These are phyloP conservation scores for Poecilia velifera DNA, from an alignment of 2,797 vertebrate genomes.

Conservation along the genomic window DNA sequence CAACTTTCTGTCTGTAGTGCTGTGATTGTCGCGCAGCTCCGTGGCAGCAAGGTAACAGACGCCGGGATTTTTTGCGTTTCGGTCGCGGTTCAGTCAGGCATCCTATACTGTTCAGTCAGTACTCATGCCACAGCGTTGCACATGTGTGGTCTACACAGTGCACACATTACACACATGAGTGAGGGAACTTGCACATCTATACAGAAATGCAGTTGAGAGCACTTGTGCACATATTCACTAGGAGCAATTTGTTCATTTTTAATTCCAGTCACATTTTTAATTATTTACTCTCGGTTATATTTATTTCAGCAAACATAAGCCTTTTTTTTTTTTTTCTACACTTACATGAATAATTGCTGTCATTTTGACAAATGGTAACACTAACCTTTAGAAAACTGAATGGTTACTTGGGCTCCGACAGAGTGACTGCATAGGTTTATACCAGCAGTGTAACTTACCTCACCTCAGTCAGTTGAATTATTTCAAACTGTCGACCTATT, in stretches of 20 bases:
- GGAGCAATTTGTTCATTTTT: not conserved
- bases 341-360: not conserved
- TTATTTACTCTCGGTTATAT: not conserved
- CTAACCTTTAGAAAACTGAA: not conserved
- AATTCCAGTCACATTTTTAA: not conserved
- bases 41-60: constrained; percentile 60
- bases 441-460: not conserved
- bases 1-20: constrained; percentile 68
- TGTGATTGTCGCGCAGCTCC: constrained; percentile 69
- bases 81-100: constrained; percentile 19
- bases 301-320: not conserved
- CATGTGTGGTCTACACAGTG: constrained; percentile 2
- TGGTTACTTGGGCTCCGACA: not conserved
- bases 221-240: not conserved
- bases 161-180: constrained; percentile 6
- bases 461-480: not conserved
- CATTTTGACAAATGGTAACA: not conserved
- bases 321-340: not conserved
- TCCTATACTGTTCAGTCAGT: constrained; percentile 1
- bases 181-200: not conserved
- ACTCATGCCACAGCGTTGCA: constrained; percentile 4
- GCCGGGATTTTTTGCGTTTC: constrained; percentile 43
- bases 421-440: not conserved
- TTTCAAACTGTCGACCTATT: not conserved
- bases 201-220: not conserved